A percentile compares a stretch with the other conserved stretches of the same genome.
These are phyloP conservation scores for Festucalex cinctus DNA, from an alignment of 2,113 vertebrate species.

Conservation along the genomic window DNA sequence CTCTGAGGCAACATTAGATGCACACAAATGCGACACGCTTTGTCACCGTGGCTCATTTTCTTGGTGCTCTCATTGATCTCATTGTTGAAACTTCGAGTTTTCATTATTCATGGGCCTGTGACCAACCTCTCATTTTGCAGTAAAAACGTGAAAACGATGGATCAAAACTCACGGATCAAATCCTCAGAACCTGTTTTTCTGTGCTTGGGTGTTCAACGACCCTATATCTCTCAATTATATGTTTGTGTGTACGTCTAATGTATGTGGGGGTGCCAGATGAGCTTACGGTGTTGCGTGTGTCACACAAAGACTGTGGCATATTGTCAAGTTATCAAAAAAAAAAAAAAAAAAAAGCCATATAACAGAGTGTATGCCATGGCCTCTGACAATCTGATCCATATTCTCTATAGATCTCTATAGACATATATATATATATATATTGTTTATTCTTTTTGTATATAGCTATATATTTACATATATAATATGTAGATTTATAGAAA, in stretches of 20 bases:
- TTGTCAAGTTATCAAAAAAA: constrained; percentile 65
- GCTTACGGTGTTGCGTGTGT: constrained; percentile 79
- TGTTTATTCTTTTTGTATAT: constrained; percentile 44
- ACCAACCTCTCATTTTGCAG: background rate
- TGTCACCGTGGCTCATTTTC: constrained; percentile 16
- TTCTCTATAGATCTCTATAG: constrained; percentile 67
- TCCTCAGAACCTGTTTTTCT: constrained; percentile 9
- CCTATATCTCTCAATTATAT: constrained; percentile 42
- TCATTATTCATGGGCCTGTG: constrained; percentile 14
- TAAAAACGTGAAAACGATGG: constrained; percentile 25
- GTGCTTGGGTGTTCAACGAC: constrained; percentile 41
- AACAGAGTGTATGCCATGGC: constrained; percentile 67
- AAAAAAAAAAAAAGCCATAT: constrained; percentile 61
- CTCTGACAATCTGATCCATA: constrained; percentile 65
- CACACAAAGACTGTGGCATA: constrained; percentile 77
- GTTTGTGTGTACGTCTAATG: constrained; percentile 30
- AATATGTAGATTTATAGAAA: constrained; percentile 79
- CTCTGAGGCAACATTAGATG: constrained; percentile 66
- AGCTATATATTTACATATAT: constrained; percentile 73
- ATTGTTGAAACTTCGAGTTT: constrained; percentile 21
- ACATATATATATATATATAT: constrained; percentile 14
- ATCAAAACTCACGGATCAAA: constrained; percentile 21
- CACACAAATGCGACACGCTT: constrained; percentile 77
- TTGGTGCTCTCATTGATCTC: constrained; percentile 9
- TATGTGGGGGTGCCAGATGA: constrained; percentile 49